Conservation (phyloP, 2,797 vertebrate genomes). For the Cheirogaleus major region DNA sequence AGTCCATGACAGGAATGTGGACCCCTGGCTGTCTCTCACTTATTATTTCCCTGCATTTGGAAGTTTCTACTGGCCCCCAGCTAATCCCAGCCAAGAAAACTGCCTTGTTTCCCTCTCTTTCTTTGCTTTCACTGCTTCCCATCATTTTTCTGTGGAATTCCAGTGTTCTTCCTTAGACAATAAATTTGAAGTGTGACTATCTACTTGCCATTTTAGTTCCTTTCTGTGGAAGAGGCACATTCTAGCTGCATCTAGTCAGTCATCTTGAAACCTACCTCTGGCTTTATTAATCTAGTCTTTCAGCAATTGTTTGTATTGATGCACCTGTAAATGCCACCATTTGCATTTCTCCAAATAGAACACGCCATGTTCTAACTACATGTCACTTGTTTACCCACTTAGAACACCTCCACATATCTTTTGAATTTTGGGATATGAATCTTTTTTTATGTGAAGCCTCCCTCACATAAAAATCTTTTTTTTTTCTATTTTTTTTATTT, state of each 20-base stretch:
- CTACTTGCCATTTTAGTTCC: neutral
- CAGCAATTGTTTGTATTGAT: neutral
- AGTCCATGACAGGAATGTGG: neutral
- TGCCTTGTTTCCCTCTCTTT: neutral
- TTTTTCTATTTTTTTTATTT: too few species aligned
- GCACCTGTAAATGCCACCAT: neutral
- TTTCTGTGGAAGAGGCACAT: neutral
- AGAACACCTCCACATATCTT: neutral
- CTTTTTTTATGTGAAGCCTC: neutral
- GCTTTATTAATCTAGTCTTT: neutral
- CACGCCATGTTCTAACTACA: neutral
- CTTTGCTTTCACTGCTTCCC: neutral
- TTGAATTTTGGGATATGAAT: neutral
- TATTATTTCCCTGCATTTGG: neutral
- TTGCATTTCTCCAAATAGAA: neutral
- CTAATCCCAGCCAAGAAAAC: neutral
- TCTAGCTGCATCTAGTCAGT: neutral
- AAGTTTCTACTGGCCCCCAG: neutral
- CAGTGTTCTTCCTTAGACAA: neutral
- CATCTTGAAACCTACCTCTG: neutral
- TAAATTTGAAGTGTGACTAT: neutral
- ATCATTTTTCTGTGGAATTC: neutral
- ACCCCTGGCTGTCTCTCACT: neutral
- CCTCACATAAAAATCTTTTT: neutral
- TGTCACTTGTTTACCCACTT: neutral